Evolutionary conservation across 1,140 invertebrate species (phyloP).

Genomic region (Drosophila ercepeae): DNA sequence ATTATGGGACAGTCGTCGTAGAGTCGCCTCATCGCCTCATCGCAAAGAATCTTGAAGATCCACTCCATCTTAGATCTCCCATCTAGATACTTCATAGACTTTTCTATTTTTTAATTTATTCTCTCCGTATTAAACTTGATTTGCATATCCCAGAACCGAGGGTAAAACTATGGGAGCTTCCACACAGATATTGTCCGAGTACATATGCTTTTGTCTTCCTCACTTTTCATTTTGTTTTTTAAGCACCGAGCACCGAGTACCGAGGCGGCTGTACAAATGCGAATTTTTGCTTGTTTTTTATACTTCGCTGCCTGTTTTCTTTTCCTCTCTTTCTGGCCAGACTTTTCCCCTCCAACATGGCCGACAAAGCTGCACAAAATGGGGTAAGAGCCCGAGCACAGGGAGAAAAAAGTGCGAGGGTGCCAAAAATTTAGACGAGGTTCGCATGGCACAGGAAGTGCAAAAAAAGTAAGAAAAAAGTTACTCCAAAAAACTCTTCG

Average conservation of each 20-base stretch:
- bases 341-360: slow-evolving; percentile 56
- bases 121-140: slow-evolving; percentile 61
- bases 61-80: slow-evolving; percentile 58
- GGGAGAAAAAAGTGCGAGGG: slow-evolving; percentile 11
- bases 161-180: not conserved
- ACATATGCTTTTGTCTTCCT: slow-evolving; percentile 9
- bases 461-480: not conserved
- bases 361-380: slow-evolving; percentile 52
- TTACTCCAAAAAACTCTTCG: slow-evolving; percentile 25
- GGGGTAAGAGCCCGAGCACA: slow-evolving; percentile 30
- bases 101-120: slow-evolving; percentile 63
- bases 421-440: slow-evolving; percentile 35
- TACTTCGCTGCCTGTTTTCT: slow-evolving; percentile 4
- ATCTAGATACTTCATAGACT: slow-evolving; percentile 13
- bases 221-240: slow-evolving; percentile 75
- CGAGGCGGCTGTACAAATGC: too few relatives aligned
- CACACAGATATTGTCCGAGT: too few relatives aligned
- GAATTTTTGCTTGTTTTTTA: slow-evolving; percentile 34
- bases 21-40: too few relatives aligned
- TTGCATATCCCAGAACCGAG: slow-evolving; percentile 66
- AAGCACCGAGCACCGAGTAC: too few relatives aligned
- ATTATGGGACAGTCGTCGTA: slow-evolving; percentile 81
- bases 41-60: slow-evolving; percentile 42
- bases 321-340: slow-evolving; percentile 20
- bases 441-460: not conserved